Evolutionary conservation across 2,888 invertebrate genomes (phyloP), one percentile per base, ranked within the genome.

Genomic region (Caenorhabditis sp.): DNA sequence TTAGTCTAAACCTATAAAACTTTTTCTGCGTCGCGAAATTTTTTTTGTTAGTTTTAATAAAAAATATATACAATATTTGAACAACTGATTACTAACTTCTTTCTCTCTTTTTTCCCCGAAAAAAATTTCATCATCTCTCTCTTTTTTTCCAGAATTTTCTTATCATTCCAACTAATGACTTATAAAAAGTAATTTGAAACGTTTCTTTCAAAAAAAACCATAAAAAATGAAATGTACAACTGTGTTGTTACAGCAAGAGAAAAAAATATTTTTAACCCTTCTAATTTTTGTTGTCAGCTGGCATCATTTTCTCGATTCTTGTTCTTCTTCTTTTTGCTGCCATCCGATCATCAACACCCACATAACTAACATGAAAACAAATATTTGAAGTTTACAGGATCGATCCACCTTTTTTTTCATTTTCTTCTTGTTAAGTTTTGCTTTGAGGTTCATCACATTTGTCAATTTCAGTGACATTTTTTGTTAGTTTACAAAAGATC

Each of bases 231-330:
- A 51, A 55, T 71, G 71, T 64, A 61, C 71, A 71, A 66, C 71
- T 71, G 71, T 59, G 60, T 53, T 60, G 31, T 71, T 71, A 71
- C 71, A 71, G 66, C 62, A 62, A 31, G 62, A 63, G 36, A 24
- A 54, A 54, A 66, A 55, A 43, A 43, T 12, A 43, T 43, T 12
- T 43, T 43, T 49, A 23, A 37, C n/a, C 31, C 53, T 49, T 17
- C n/a, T n/a, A 23, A 55, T 43, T 37, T 66, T 71, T 66, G 62
- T 71, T 71, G 71, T 71, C 71, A 71, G 71, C 71, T 71, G 71
- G 71, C 66, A 62, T 17, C 14, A 12, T 3, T 10, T 17, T 43
- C 43, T 3, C 14, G 2, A 12, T 43, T 31, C 31, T 31, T 31
- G 5, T 62, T 61, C 61, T 70, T 62, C 62, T 65, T 65, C 58